Percentiles rank a stretch among this genome's conserved stretches.
Evolutionary conservation across 2,797 vertebrate species (phyloP).

Genomic region (Hylomyscus alleni): DNA sequence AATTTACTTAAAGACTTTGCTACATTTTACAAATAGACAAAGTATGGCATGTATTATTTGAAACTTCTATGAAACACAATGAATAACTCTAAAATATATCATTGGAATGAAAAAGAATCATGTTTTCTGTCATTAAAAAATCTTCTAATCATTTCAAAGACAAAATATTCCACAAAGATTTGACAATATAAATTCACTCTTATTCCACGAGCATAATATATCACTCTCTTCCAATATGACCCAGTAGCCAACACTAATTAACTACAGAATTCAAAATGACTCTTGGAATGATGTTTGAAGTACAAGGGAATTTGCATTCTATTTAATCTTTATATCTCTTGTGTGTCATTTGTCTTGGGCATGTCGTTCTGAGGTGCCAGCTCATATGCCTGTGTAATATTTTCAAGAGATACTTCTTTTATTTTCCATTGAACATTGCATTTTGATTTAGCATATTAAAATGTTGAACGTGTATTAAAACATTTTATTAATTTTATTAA

Average conservation of each 20-base stretch:
- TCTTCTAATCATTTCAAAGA: constrained; percentile 11
- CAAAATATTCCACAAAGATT: background rate
- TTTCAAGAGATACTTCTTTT: background rate
- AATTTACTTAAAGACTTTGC: constrained; percentile 10
- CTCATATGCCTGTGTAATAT: background rate
- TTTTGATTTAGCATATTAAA: background rate
- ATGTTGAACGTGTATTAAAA: background rate
- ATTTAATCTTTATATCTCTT: background rate
- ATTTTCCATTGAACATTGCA: background rate
- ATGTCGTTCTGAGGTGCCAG: background rate
- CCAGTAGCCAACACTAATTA: background rate
- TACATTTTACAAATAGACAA: constrained; percentile 23
- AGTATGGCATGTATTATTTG: constrained; percentile 17
- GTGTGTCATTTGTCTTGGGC: background rate
- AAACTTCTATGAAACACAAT: constrained; percentile 34
- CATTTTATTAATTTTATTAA: background rate
- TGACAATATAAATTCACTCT: background rate
- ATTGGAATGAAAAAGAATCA: background rate
- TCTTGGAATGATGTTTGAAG: background rate
- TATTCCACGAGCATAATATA: background rate
- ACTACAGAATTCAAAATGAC: background rate
- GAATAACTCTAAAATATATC: background rate
- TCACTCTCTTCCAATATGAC: background rate
- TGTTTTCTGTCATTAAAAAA: background rate
- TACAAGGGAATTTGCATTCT: background rate